Evolutionary conservation across 2,888 invertebrate species (phyloP).

Genomic region (Aphodius sticticus): DNA sequence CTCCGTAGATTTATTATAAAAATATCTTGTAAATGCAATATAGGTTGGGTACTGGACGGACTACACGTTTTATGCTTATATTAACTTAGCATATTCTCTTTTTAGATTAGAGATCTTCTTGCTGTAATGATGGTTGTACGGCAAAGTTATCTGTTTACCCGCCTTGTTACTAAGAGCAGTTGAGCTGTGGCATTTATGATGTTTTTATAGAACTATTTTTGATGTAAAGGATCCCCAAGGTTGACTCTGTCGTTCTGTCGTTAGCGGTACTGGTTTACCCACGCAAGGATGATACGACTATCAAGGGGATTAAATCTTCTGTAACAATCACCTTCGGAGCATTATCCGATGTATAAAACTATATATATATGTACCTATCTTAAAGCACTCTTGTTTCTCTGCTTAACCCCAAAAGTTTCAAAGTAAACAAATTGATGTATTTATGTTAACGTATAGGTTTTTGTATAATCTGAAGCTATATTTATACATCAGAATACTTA

Average conservation of each 20-base stretch:
- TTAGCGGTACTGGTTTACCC: conserved; percentile 9
- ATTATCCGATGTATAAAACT: conserved; percentile 34
- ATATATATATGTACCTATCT: conserved; percentile 50
- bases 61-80: conserved; percentile 37
- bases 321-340: conserved; percentile 52
- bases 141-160: conserved; percentile 52
- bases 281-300: conserved; percentile 31
- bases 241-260: conserved; percentile 7
- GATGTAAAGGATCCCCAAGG: conserved; percentile 49
- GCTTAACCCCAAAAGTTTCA: conserved; percentile 55
- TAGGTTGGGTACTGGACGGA: conserved; percentile 36
- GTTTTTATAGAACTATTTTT: conserved; percentile 58
- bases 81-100: conserved; percentile 41
- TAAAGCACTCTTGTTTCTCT: conserved; percentile 59
- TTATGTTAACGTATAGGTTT: conserved; percentile 35
- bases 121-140: conserved; percentile 49
- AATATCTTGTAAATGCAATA: conserved; percentile 27
- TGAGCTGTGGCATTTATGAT: conserved; percentile 58
- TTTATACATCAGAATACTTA: conserved; percentile 40
- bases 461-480: conserved; percentile 36
- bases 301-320: conserved; percentile 50
- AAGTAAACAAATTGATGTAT: conserved; percentile 37
- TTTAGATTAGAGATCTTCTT: conserved; percentile 51
- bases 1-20: conserved; percentile 47
- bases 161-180: conserved; percentile 55